Percentiles rank a stretch among this genome's conserved stretches.
Evolutionary conservation across 2,113 vertebrate species (phyloP).

Genomic region (Lonchura striata): DNA sequence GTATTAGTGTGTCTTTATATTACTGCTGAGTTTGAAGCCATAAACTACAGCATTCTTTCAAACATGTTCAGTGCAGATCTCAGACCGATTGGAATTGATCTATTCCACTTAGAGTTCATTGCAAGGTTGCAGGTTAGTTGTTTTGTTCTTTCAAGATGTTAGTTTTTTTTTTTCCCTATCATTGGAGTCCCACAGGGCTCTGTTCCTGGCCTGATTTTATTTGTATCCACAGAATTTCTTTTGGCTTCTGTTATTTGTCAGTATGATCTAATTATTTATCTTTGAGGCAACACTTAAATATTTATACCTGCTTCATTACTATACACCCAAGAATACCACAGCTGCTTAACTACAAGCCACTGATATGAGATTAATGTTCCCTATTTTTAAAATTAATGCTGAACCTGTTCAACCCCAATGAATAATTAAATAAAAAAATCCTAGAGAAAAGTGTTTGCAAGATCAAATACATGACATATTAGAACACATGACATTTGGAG

Average conservation of each 20-base stretch:
- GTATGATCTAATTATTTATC: background rate
- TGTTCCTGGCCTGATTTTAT: background rate
- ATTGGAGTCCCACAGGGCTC: background rate
- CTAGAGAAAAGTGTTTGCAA: background rate
- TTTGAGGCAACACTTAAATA: background rate
- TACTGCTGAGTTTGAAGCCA: background rate
- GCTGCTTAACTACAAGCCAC: background rate
- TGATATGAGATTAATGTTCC: background rate
- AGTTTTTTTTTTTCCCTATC: background rate
- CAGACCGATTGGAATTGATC: background rate
- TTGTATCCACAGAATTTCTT: background rate
- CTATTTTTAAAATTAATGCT: background rate
- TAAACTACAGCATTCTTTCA: background rate
- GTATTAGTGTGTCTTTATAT: background rate
- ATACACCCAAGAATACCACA: background rate
- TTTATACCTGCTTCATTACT: background rate
- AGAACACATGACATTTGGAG: background rate
- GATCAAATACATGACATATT: background rate
- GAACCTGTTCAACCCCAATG: background rate
- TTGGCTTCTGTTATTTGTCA: background rate
- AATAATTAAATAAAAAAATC: background rate
- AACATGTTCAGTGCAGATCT: background rate
- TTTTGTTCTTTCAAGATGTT: background rate
- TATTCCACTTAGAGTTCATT: background rate
- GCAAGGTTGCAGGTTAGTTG: background rate